phyloP scores from a whole-genome alignment of 2,888 invertebrate species.

The Beris morrisii region DNA sequence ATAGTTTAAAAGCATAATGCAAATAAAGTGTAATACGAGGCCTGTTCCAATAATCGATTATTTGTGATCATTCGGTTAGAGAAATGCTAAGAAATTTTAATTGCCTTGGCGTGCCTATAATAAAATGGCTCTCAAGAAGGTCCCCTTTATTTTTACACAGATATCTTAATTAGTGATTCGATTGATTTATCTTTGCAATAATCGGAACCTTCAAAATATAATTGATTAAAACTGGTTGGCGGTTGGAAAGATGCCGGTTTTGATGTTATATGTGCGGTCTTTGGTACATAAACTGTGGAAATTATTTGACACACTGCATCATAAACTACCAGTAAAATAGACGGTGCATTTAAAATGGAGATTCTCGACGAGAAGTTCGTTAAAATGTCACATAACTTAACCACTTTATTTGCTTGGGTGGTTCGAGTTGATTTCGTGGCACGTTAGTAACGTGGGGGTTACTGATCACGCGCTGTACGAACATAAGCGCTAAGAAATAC shows the following conservation, averaged over 20 bases:
- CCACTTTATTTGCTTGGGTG: constrained; percentile 21
- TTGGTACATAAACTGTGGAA: constrained; percentile 23
- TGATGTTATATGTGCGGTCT: constrained; percentile 25
- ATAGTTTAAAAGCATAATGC: too few species aligned
- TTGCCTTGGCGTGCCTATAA: too few species aligned
- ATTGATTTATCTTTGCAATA: too few species aligned
- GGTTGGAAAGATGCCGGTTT: background rate
- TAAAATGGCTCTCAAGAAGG: too few species aligned
- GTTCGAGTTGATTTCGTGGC: constrained; percentile 12
- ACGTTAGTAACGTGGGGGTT: constrained; percentile 2
- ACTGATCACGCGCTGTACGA: constrained; percentile 14
- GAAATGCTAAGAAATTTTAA: too few species aligned
- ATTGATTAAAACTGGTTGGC: constrained; percentile 1
- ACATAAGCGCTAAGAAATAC: too few species aligned
- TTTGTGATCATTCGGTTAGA: too few species aligned
- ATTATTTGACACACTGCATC: constrained; percentile 28
- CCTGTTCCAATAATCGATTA: too few species aligned
- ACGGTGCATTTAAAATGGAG: constrained; percentile 11
- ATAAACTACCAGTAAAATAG: constrained; percentile 30
- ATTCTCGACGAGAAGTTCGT: constrained; percentile 25
- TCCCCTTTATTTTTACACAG: too few species aligned
- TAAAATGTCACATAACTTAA: constrained; percentile 34
- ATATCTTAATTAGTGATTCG: too few species aligned
- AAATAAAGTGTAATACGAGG: too few species aligned
- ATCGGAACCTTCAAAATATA: too few species aligned